Conservation (phyloP, 1,140 invertebrate species). For the Protaetia brevitarsis region DNA sequence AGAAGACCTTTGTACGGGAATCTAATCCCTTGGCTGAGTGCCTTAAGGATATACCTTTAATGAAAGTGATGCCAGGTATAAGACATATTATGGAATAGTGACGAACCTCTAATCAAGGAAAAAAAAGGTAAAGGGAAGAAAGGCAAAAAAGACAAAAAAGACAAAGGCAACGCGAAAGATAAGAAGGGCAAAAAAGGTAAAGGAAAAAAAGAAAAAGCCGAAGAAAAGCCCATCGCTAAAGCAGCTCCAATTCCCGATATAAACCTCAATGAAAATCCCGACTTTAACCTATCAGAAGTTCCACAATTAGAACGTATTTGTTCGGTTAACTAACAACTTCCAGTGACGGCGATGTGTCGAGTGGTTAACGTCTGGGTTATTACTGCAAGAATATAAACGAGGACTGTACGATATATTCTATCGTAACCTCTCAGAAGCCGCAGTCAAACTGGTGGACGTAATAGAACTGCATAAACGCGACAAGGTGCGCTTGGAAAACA, state of each 20-base stretch:
- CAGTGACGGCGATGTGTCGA: background rate
- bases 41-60: background rate
- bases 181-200: background rate
- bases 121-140: background rate
- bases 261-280: background rate
- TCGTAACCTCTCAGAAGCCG: background rate
- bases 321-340: background rate
- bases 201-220: background rate
- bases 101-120: background rate
- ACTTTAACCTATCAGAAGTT: background rate
- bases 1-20: background rate
- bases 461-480: background rate
- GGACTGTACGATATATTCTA: conserved; percentile 8
- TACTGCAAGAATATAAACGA: conserved; percentile 13
- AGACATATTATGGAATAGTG: background rate
- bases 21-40: background rate
- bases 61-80: background rate
- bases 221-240: background rate
- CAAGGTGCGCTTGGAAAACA: background rate
- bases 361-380: background rate
- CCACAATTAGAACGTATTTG: background rate
- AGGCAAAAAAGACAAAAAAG: background rate
- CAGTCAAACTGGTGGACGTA: background rate
- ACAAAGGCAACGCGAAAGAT: background rate
- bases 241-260: background rate